Evolutionary conservation across 64 coral and sea anemone species (phyloP).

Genomic region (Pocillopora verrucosa): DNA sequence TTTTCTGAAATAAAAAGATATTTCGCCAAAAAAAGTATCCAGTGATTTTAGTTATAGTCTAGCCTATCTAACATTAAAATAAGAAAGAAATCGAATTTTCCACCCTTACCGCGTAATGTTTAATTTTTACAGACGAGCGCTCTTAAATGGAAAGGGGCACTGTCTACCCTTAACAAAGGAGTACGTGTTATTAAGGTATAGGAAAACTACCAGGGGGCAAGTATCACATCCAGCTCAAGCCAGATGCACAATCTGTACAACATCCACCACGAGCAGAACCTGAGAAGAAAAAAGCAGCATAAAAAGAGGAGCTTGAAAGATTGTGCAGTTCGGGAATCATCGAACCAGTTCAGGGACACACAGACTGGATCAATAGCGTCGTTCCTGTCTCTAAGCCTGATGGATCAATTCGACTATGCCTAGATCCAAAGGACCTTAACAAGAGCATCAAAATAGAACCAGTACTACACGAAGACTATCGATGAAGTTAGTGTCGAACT

Average conservation of each 20-base stretch:
- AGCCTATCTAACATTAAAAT: too few species aligned
- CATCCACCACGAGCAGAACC: conserved; percentile 1
- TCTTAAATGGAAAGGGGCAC: too few species aligned
- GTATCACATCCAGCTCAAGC: conserved; percentile 16
- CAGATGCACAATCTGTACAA: conserved; percentile 9
- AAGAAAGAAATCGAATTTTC: too few species aligned
- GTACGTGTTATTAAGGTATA: conserved; percentile 57
- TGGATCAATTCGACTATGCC: neutral
- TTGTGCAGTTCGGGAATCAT: neutral
- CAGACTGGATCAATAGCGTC: neutral
- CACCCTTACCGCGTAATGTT: too few species aligned
- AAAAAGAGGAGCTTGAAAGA: too few species aligned
- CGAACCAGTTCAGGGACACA: neutral
- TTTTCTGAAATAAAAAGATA: too few species aligned
- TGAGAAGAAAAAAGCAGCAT: neutral
- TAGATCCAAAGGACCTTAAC: conserved; percentile 26
- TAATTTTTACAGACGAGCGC: too few species aligned
- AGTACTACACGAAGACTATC: neutral
- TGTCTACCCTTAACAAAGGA: conserved; percentile 44
- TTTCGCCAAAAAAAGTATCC: too few species aligned
- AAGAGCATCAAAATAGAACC: conserved; percentile 9
- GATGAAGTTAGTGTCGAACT: neutral
- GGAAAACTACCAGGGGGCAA: neutral
- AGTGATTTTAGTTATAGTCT: too few species aligned
- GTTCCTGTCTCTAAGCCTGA: neutral